phyloP scores from a whole-genome alignment of 2,888 invertebrate species.

The Monopis laevigella region DNA sequence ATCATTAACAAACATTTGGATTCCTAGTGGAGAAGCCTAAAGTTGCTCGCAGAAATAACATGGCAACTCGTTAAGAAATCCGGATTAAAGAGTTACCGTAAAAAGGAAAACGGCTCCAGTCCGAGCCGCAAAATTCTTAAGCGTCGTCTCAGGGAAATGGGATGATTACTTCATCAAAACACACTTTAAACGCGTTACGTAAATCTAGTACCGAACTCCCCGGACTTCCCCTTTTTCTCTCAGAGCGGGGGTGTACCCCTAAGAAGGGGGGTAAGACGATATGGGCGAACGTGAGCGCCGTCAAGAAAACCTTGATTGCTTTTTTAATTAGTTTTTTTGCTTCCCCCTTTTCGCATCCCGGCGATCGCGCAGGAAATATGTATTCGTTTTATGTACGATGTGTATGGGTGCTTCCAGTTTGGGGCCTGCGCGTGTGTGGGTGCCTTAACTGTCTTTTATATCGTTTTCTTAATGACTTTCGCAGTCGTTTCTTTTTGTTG shows the following conservation, averaged over 20 bases:
- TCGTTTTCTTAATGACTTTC: constrained; percentile 18
- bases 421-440: constrained; percentile 13
- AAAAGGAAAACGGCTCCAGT: constrained; percentile 41
- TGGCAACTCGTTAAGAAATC: constrained; percentile 51
- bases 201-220: constrained; percentile 61
- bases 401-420: constrained; percentile 13
- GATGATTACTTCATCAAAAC: constrained; percentile 69
- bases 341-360: constrained; percentile 62
- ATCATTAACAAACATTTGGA: too few species aligned
- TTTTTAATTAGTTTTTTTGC: constrained; percentile 65
- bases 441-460: constrained; percentile 25
- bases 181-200: constrained; percentile 68
- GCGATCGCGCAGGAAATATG: constrained; percentile 58
- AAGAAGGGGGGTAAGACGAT: constrained; percentile 63
- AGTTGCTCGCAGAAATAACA: constrained; percentile 46
- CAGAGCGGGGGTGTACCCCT: constrained; percentile 28
- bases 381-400: constrained; percentile 38
- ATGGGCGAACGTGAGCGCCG: constrained; percentile 68
- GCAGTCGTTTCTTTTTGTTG: constrained; percentile 10
- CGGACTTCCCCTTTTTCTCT: constrained; percentile 29
- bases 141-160: constrained; percentile 59
- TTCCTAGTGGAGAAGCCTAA: too few species aligned
- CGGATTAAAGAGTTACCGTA: constrained; percentile 55
- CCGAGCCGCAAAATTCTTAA: constrained; percentile 62
- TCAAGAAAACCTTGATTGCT: constrained; percentile 69